Evolutionary conservation across 2,888 invertebrate genomes (phyloP).

Genomic region (Lacanobia wlatinum): DNA sequence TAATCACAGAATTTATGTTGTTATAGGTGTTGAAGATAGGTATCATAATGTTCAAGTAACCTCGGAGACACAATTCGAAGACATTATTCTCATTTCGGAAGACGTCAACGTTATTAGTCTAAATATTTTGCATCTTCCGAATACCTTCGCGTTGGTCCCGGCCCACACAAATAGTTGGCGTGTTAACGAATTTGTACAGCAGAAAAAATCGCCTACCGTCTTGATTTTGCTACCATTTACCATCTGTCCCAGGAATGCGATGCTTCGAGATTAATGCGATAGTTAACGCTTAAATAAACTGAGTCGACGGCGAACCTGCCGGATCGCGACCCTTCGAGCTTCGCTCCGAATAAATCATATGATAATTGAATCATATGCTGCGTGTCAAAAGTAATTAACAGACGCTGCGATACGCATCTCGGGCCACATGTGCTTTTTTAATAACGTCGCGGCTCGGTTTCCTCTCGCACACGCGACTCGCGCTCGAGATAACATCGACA

Average conservation of each 20-base stretch:
- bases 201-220: slow-evolving; percentile 76
- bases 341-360: slow-evolving; percentile 88
- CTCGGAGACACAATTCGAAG: slow-evolving; percentile 10
- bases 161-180: slow-evolving; percentile 84
- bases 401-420: slow-evolving; percentile 89
- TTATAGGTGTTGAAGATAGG: slow-evolving; percentile 75
- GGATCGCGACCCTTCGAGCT: slow-evolving; percentile 72
- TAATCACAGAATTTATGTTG: slow-evolving; percentile 83
- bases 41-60: slow-evolving; percentile 53
- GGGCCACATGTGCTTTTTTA: slow-evolving; percentile 90
- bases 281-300: slow-evolving; percentile 88
- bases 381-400: slow-evolving; percentile 90
- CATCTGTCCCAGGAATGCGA: slow-evolving; percentile 86
- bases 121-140: slow-evolving; percentile 53
- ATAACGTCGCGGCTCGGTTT: slow-evolving; percentile 86
- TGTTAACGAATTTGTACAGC: slow-evolving; percentile 74
- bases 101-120: slow-evolving; percentile 38
- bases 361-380: slow-evolving; percentile 91
- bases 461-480: slow-evolving; percentile 86
- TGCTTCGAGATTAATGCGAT: slow-evolving; percentile 83
- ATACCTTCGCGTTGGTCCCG: slow-evolving; percentile 59
- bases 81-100: slow-evolving; percentile 47
- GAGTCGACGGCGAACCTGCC: slow-evolving; percentile 72
- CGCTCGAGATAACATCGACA: slow-evolving; percentile 88
- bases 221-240: slow-evolving; percentile 79